Evolutionary conservation across 2,797 vertebrate species (phyloP).

Genomic region (Lagocephalus sceleratus): DNA sequence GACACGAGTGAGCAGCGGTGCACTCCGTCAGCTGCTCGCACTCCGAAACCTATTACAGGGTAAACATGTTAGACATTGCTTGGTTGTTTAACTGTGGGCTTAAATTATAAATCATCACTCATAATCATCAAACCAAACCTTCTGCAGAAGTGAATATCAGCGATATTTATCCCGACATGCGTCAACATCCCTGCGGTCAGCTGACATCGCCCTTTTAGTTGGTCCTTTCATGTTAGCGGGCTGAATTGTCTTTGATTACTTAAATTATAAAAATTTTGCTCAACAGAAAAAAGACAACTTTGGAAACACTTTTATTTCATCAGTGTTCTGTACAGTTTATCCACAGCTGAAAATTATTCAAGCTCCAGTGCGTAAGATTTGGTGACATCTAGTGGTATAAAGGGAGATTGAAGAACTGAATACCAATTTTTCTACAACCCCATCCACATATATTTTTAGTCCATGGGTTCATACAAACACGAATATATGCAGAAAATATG

Average conservation of each 20-base stretch:
- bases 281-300: neutral
- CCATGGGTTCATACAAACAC: too few relatives aligned
- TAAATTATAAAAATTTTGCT: conserved; percentile 1
- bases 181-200: neutral
- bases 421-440: too few relatives aligned
- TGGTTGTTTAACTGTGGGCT: conserved; percentile 39
- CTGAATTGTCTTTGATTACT: neutral
- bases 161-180: too few relatives aligned
- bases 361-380: too few relatives aligned
- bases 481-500: too few relatives aligned
- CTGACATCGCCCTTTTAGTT: conserved; percentile 1
- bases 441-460: too few relatives aligned
- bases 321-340: too few relatives aligned
- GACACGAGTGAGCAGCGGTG: conserved; percentile 43
- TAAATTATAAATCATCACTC: conserved; percentile 14
- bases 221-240: neutral
- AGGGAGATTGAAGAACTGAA: too few relatives aligned
- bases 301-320: conserved; percentile 30
- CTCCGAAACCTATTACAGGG: conserved; percentile 16
- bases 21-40: conserved; percentile 38
- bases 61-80: conserved; percentile 43
- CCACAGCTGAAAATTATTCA: too few relatives aligned
- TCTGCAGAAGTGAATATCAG: conserved; percentile 4
- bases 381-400: too few relatives aligned
- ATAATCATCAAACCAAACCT: neutral